Base-by-base conservation (phyloP, 2,113 vertebrate genomes). In the Sturnira hondurensis region DNA sequence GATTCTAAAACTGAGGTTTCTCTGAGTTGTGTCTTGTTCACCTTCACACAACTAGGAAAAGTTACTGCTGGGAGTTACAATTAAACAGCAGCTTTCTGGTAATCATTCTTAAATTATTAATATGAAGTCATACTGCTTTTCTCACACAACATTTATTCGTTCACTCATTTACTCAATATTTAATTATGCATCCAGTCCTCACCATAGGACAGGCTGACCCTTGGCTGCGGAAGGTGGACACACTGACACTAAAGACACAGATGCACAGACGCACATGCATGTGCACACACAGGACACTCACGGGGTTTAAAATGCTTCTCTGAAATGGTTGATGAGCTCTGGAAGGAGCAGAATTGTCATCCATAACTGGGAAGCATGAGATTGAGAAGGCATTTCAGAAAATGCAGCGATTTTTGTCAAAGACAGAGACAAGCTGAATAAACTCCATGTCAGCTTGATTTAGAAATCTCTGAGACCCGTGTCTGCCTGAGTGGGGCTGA, bases 21-120 rank as follows among this genome's bases (percentile, higher is more conserved):
- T 78, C 26, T 68, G 54, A 63, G 12, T 70, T 36, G 12, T 33
- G 4, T 82, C 33, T 81, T 77, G 2, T 43, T 92, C 67, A 10
- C 43, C 52, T 93, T 89, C n/a, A 80, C 7, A 52, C 28, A 65
- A 87, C 26, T 50, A 70, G 22, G 63, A 78, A 89, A 63, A 26
- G 5, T 31, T 63, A 56, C 33, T 67, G 7, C 15, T 89, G 41
- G 12, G 33, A 50, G 38, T 68, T 36, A 67, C 71, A 78, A 41
- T 89, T 61, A 85, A 86, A 47, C 17, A 5, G 43, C 16, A 33
- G 7, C 31, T 85, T 82, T 52, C 47, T 38, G 9, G 20, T 24
- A 67, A 67, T 67, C 16, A 28, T 10, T 85, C 36, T 85, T 63
- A 70, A 56, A 45, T 82, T n/a, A 31, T 96, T 45, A 41, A 65